Percentiles rank a stretch among this genome's conserved stretches.
Conservation (phyloP, 2,797 vertebrate species). For the Chelon auratus region DNA sequence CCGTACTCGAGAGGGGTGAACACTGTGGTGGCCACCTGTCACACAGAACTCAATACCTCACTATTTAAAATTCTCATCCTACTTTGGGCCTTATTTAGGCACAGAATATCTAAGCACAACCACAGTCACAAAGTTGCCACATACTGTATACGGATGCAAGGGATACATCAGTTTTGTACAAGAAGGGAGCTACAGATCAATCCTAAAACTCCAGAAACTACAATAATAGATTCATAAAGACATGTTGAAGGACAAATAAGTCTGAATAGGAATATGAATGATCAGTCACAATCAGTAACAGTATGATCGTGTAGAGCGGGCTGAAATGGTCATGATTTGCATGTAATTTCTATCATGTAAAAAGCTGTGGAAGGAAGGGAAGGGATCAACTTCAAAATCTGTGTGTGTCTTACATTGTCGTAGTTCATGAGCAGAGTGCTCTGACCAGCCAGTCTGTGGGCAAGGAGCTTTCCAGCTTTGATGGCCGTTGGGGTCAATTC, state of each 20-base stretch:
- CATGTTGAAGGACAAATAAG: conserved; percentile 7
- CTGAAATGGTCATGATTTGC: conserved; percentile 19
- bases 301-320: too few species aligned
- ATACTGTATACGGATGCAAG: neutral
- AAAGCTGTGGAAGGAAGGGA: conserved; percentile 20
- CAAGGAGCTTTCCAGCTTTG: conserved; percentile 92
- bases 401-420: conserved; percentile 85
- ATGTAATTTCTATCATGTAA: neutral
- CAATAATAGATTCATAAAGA: conserved; percentile 27
- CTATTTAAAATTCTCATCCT: neutral
- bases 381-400: neutral
- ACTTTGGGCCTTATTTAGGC: neutral
- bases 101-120: neutral
- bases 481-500: conserved; percentile 95
- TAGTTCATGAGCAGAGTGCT: conserved; percentile 92
- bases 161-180: neutral
- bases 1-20: conserved; percentile 96
- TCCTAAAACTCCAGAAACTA: neutral
- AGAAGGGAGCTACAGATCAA: neutral
- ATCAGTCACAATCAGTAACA: neutral
- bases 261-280: conserved; percentile 10
- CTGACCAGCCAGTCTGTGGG: conserved; percentile 85
- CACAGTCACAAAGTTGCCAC: neutral
- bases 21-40: conserved; percentile 93
- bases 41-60: neutral